Base-by-base conservation (phyloP, 2,113 vertebrate genomes). In the Pardalotus punctatus region DNA sequence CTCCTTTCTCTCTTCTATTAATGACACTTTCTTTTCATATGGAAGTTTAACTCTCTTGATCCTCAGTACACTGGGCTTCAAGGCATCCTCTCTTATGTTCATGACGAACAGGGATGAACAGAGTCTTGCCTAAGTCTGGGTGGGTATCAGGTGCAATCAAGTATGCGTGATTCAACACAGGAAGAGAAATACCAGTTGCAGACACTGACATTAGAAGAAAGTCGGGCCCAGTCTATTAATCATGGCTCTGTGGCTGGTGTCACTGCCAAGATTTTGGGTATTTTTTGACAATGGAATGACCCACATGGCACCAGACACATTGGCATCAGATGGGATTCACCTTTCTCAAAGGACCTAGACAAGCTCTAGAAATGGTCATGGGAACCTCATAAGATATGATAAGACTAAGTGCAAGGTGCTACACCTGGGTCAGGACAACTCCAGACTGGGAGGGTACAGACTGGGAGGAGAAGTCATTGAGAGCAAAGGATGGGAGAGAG, bases 81-180 rank as follows among this genome's bases (percentile, higher is more conserved):
- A 82, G 74, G 33, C 12, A 65, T 27, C 3, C 19, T 50, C 16
- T 74, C 21, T 31, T 54, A 72, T 0, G 0, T n/a, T 27, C 29
- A 58, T 0, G 1, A 67, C 4, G 38, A 60, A 56, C 3, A 23
- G 11, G 2, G 14, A 83, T 18, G 21, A 83, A 25, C 7, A 86
- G 45, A 79, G 17, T 8, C 18, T 27, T 72, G 28, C 23, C 36
- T 48, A 12, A 11, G 21, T 47, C 33, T 60, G 12, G 21, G 5
- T 7, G 15, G 15, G 12, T 45, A 90, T 13, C 15, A 78, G 20
- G 3, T 53, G 4, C 60, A 47, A 54, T 27, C 24, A 84, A 50
- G 54, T 11, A 58, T 0, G 0, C 2, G 4, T 7, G 8, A 45
- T 45, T 54, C 35, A 58, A 24, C 21, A 76, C 28, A 45, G 24